These are phyloP conservation scores for Lycocerus yunnanus DNA, from an alignment of 2,888 invertebrate species.

Conservation along the genomic window DNA sequence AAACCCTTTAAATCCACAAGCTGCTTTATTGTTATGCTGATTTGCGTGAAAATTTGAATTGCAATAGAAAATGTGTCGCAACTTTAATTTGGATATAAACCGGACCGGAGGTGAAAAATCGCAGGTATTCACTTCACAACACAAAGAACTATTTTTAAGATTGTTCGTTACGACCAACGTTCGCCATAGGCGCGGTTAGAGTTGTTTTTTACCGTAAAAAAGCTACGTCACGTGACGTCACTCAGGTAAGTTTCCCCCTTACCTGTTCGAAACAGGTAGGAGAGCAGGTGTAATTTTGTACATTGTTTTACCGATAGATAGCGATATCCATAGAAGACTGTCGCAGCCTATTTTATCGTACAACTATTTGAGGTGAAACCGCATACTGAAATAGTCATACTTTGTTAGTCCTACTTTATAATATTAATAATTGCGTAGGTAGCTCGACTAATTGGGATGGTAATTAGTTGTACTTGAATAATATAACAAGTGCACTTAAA, in stretches of 20 bases:
- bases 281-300: slow-evolving; percentile 47
- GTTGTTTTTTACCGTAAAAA: slow-evolving; percentile 52
- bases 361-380: not conserved
- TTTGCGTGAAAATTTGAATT: not conserved
- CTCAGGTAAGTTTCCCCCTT: slow-evolving; percentile 47
- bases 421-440: not conserved
- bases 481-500: not conserved
- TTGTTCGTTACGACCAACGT: slow-evolving; percentile 38
- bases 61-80: not conserved
- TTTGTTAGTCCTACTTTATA: not conserved
- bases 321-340: slow-evolving; percentile 21
- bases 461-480: not conserved
- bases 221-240: slow-evolving; percentile 48
- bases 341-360: not conserved
- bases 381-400: not conserved
- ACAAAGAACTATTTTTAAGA: slow-evolving; percentile 25
- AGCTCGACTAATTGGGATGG: not conserved
- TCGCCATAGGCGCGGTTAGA: slow-evolving; percentile 51
- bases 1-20: not conserved
- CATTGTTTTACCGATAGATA: slow-evolving; percentile 34
- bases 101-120: not conserved
- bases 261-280: slow-evolving; percentile 46
- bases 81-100: not conserved
- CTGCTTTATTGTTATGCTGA: not conserved
- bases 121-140: slow-evolving; percentile 5